phyloP scores from a whole-genome alignment of 2,797 vertebrate species.

The Rhincodon typus region DNA sequence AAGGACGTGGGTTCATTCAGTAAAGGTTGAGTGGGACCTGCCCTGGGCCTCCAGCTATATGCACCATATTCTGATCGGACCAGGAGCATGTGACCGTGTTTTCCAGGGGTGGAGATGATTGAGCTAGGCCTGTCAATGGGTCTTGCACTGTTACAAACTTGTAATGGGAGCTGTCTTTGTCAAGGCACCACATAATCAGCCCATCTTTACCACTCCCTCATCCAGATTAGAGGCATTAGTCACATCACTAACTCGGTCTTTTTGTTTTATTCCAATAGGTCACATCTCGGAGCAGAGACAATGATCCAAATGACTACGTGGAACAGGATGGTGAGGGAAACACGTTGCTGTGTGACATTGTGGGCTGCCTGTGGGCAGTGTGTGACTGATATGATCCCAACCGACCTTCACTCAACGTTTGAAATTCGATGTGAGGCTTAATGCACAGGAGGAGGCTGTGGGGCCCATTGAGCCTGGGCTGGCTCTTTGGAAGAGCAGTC shows the following conservation, averaged over 20 bases:
- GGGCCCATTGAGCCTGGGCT: not conserved
- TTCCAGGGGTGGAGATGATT: too few relatives aligned
- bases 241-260: not conserved
- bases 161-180: not conserved
- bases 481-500: too few relatives aligned
- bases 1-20: not conserved
- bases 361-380: not conserved
- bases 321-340: constrained; percentile 81
- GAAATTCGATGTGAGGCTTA: not conserved
- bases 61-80: not conserved
- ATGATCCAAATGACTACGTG: constrained; percentile 91
- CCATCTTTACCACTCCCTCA: too few relatives aligned
- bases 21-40: not conserved
- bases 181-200: not conserved
- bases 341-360: not conserved
- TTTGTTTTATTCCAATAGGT: constrained; percentile 60
- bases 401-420: not conserved
- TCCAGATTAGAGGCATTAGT: not conserved
- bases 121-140: not conserved
- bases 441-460: not conserved
- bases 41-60: too few relatives aligned
- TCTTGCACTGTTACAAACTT: not conserved
- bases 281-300: constrained; percentile 90
- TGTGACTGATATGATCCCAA: not conserved
- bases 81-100: too few relatives aligned